Evolutionary conservation across 2,888 invertebrate species (phyloP), one percentile per base, ranked within the genome.

Genomic region (Caenorhabditis doughertyi): DNA sequence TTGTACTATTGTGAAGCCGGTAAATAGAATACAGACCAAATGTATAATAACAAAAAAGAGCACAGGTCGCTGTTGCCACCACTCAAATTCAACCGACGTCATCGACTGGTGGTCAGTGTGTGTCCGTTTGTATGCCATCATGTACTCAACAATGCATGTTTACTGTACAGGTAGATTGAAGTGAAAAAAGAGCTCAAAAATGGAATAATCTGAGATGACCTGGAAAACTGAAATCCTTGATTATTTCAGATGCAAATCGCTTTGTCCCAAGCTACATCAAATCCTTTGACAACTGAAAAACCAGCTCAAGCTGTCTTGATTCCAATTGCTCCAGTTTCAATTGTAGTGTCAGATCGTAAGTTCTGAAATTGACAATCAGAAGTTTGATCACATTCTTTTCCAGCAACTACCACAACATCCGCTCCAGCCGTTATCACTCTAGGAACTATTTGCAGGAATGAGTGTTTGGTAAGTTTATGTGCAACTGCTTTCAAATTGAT

Each of bases 1-100:
- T 23, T 86, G 86, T 42, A 79, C 79, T 42, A 64, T 86, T 56
- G 84, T 86, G 25, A 83, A 79, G 56, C 83, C 79, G 70, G 70
- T 79, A 56, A 74, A 27, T 18, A 27, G 9, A 51, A 16, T 16
- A n/a, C 18, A 18, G 44, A 47, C 35, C 1, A 32, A 32, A n/a
- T n/a, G n/a, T n/a, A n/a, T n/a, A 29, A 44, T 23, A 39, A 32
- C 25, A 27, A 53, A 58, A 27, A 49, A 62, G 29, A 55, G 16
- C 25, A 56, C 60, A 77, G 77, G 68, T 47, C 25, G 65, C 73
- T 25, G 62, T 68, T 2, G 67, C 73, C 23, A 58, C 71, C 21
- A 56, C 70, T 51, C 79, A 71, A 64, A 56, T 79, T 47, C 70
- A 64, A 49, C 49, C 64, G 49, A 65, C 71, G 53, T 71, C 71